Base-by-base conservation (phyloP, 1,140 invertebrate species). In the Calliopsis andreniformis region DNA sequence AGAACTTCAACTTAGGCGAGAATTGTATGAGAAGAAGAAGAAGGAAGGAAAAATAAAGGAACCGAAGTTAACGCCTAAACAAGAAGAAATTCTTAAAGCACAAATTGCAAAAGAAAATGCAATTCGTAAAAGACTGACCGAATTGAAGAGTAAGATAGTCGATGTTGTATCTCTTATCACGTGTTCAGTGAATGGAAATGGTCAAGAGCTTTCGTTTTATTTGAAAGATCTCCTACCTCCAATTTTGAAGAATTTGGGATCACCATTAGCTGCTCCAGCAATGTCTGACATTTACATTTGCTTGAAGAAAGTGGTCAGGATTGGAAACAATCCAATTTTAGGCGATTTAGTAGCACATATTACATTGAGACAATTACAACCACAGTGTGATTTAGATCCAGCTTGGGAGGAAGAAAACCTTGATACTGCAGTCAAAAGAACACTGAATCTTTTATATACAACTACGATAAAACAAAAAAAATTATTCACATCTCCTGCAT, bases 1-100 rank as follows among this genome's bases (percentile, higher is more conserved):
- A 88, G 98, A 99, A 89, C 90, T 99, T 68, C 96, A 98, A 86
- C 91, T 99, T 42, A 93, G 97, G 45, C 95, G 97, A 80, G 98
- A 99, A 93, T 92, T 99, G 12, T 98, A 98, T 81, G 97, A 98
- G 82, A 98, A 98, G 88, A 93, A 93, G 61, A 95, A 95, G 80
- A 94, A 94, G 51, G 96, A 98, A 87, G 97, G 97, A 4, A 96
- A 96, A 88, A 92, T 95, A n/a, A 96, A 95, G 79, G 92, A 95
- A 64, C 94, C 95, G 4, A 95, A 96, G 78, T 92, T 98, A 58
- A 96, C 96, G 1, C 95, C 96, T 16, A 99, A 99, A 91, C 98
- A 99, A 89, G 96, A 98, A 89, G 98, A 99, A 92, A 95, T 95
- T 10, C 94, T 99, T 18, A 97, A 97, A 88, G 93, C 94, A 28